Conservation (phyloP, 2,888 invertebrate species). For the Agrypnus murinus region DNA sequence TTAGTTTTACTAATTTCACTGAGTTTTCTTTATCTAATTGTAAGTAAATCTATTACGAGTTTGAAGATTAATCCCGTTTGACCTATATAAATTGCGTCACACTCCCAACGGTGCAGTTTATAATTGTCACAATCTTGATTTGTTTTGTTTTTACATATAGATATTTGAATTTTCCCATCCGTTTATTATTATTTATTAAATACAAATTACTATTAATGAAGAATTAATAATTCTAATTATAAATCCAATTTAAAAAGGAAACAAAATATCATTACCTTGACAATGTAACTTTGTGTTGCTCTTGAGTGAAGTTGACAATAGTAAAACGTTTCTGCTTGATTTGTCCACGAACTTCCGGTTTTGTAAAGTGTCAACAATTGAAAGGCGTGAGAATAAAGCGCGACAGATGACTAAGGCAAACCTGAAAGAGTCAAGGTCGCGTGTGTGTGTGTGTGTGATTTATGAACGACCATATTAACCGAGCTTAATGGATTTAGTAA, state of each 20-base stretch:
- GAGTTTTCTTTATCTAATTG: too few relatives aligned
- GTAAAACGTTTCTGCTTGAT: conserved; percentile 22
- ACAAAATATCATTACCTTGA: conserved; percentile 19
- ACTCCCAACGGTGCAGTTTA: too few relatives aligned
- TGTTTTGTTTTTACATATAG: too few relatives aligned
- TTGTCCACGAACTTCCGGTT: conserved; percentile 26
- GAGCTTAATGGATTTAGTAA: conserved; percentile 41
- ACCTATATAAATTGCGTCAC: too few relatives aligned
- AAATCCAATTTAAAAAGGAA: background rate
- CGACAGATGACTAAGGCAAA: conserved; percentile 27
- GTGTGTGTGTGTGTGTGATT: conserved; percentile 33
- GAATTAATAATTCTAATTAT: too few relatives aligned
- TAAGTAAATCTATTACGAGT: too few relatives aligned
- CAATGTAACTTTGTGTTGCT: conserved; percentile 22
- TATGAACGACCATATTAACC: conserved; percentile 31
- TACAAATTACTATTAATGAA: too few relatives aligned
- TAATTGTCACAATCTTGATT: too few relatives aligned
- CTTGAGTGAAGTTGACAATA: conserved; percentile 21
- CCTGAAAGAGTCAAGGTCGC: conserved; percentile 38
- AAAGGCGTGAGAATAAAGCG: conserved; percentile 26
- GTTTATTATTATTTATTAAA: too few relatives aligned
- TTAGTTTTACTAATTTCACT: too few relatives aligned
- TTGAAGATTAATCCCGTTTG: too few relatives aligned
- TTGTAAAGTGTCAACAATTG: conserved; percentile 7
- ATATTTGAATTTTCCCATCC: too few relatives aligned